Conservation (phyloP, 1,140 invertebrate species). For the Ganaspis sp. region DNA sequence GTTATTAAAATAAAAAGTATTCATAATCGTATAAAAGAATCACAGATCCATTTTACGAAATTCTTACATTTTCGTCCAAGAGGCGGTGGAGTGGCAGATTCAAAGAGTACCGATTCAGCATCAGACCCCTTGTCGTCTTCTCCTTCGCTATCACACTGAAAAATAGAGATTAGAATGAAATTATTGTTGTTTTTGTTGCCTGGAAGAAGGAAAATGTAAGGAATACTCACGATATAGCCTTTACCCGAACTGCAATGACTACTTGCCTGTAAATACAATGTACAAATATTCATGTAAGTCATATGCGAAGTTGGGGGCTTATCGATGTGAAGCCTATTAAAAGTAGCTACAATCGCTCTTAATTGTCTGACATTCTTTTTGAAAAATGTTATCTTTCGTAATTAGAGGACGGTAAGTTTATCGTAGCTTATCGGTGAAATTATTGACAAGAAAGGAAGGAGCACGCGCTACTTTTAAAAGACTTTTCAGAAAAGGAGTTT, state of each 20-base stretch:
- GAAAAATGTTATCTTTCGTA: slow-evolving; percentile 20
- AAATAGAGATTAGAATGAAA: slow-evolving; percentile 56
- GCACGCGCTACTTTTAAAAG: background rate
- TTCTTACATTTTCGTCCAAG: slow-evolving; percentile 79
- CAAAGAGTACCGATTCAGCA: slow-evolving; percentile 86
- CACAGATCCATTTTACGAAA: no score
- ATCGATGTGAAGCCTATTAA: background rate
- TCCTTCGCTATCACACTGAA: slow-evolving; percentile 93
- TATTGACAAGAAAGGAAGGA: background rate
- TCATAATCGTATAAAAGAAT: no score
- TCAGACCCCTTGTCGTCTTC: slow-evolving; percentile 89
- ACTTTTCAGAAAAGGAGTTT: background rate
- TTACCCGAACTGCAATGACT: slow-evolving; percentile 91
- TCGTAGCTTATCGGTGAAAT: background rate
- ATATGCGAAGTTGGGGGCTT: slow-evolving; percentile 3
- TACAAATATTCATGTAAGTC: slow-evolving; percentile 28
- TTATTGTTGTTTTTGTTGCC: no score
- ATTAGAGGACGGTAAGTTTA: background rate
- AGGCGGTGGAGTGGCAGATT: slow-evolving; percentile 80
- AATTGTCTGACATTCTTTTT: slow-evolving; percentile 11
- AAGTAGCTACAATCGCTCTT: background rate
- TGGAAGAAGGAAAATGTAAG: slow-evolving; percentile 47
- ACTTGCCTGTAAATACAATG: slow-evolving; percentile 82
- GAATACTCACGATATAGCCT: slow-evolving; percentile 91
- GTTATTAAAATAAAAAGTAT: background rate